Evolutionary conservation across 2,113 vertebrate species (phyloP).

Genomic region (Hyperopisus bebe): DNA sequence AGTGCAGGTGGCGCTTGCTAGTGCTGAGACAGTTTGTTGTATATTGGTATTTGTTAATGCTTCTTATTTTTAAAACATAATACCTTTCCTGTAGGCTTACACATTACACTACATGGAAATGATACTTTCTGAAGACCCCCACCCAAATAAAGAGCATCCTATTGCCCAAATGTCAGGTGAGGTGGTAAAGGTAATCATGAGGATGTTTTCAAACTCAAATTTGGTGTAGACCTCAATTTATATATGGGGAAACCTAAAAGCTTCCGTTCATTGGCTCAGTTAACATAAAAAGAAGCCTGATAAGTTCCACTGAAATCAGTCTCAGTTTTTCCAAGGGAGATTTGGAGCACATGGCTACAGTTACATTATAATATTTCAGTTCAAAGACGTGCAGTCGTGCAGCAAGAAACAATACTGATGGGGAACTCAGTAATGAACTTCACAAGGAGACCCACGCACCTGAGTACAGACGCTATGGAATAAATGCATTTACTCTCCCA

Average conservation of each 20-base stretch:
- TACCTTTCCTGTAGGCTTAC: background rate
- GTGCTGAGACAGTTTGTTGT: background rate
- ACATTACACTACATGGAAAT: background rate
- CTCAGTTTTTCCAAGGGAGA: background rate
- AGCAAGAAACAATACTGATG: background rate
- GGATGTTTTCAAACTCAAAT: background rate
- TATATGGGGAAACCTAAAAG: background rate
- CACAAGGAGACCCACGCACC: background rate
- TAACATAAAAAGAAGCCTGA: background rate
- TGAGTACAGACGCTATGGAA: background rate
- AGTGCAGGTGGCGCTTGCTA: background rate
- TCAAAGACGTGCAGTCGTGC: background rate
- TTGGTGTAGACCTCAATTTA: background rate
- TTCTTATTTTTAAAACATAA: background rate
- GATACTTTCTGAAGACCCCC: background rate
- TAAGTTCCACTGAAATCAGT: background rate
- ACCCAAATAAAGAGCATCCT: background rate
- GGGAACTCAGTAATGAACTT: background rate
- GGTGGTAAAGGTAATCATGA: background rate
- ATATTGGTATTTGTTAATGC: background rate
- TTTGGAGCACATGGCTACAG: background rate
- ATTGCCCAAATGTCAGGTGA: background rate
- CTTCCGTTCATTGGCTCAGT: background rate
- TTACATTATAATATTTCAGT: background rate
- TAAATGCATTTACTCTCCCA: background rate